phyloP scores from a whole-genome alignment of 2,113 vertebrate species.

The Ctenomys sociabilis region DNA sequence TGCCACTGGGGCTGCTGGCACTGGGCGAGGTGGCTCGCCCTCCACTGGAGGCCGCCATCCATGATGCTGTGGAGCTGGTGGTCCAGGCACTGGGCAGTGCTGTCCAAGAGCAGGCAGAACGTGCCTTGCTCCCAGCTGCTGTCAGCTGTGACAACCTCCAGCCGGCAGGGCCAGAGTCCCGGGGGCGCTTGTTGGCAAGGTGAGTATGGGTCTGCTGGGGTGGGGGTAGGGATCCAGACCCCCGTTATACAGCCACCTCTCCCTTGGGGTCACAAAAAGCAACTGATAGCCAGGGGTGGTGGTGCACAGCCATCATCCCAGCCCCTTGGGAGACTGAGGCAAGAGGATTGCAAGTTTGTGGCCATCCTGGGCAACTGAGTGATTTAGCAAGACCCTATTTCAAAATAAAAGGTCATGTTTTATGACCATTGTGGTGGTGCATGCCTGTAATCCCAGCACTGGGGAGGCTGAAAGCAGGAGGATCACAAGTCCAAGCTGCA shows the following conservation, averaged over 20 bases:
- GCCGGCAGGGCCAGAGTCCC: constrained; percentile 75
- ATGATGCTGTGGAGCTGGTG: constrained; percentile 91
- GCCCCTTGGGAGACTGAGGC: background rate
- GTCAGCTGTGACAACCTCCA: constrained; percentile 88
- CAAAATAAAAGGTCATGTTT: background rate
- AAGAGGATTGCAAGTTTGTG: background rate
- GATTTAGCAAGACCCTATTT: background rate
- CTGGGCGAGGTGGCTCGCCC: constrained; percentile 91
- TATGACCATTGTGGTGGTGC: background rate
- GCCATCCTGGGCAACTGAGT: background rate
- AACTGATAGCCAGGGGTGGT: too few relatives aligned
- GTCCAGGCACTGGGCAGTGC: constrained; percentile 86
- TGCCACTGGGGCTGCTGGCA: constrained; percentile 93
- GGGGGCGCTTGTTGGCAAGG: constrained; percentile 89
- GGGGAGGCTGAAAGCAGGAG: background rate
- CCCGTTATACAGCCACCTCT: background rate
- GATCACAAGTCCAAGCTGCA: background rate
- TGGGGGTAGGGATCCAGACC: background rate
- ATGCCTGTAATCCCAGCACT: background rate
- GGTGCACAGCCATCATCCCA: background rate
- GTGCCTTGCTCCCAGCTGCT: constrained; percentile 85
- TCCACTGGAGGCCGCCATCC: constrained; percentile 90
- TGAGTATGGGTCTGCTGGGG: constrained; percentile 74
- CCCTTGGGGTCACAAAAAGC: fast-evolving
- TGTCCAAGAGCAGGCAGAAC: constrained; percentile 83